phyloP scores from a whole-genome alignment of 2,113 vertebrate genomes.

The Dissostichus mawsoni region DNA sequence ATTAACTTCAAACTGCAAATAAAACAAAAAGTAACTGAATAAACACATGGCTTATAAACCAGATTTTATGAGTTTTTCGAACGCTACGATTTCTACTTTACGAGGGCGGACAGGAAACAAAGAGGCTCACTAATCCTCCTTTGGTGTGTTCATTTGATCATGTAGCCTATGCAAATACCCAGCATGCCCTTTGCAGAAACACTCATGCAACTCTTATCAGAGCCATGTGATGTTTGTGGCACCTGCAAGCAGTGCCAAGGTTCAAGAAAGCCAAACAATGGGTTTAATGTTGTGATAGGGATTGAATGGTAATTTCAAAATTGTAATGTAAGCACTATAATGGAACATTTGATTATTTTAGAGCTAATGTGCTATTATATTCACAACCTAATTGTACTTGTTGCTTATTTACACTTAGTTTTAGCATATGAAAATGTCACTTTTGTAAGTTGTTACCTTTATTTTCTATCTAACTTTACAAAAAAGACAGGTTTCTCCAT shows the following conservation, averaged over 20 bases:
- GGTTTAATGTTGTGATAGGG: not conserved
- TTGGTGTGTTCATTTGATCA: conserved; percentile 60
- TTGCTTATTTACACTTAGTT: too few relatives aligned
- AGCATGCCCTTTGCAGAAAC: conserved; percentile 54
- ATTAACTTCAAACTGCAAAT: not conserved
- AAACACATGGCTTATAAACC: not conserved
- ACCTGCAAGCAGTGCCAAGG: conserved; percentile 7
- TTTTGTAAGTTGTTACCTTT: not conserved
- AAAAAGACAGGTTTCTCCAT: not conserved
- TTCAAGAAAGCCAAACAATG: conserved; percentile 32
- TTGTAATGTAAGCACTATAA: not conserved
- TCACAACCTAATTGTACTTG: not conserved
- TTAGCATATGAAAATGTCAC: too few relatives aligned
- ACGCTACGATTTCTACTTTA: not conserved
- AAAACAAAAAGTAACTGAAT: not conserved
- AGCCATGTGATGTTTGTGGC: conserved; percentile 46
- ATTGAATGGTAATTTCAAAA: not conserved
- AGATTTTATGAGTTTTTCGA: not conserved
- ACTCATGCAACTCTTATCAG: conserved; percentile 63
- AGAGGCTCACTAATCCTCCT: conserved; percentile 16
- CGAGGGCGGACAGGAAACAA: conserved; percentile 36
- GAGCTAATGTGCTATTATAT: conserved; percentile 8
- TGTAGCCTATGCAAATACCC: conserved; percentile 69
- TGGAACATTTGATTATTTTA: conserved; percentile 3
- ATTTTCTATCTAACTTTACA: not conserved